Conservation (phyloP, 2,888 invertebrate genomes). For the Sarcophaga caerulescens region DNA sequence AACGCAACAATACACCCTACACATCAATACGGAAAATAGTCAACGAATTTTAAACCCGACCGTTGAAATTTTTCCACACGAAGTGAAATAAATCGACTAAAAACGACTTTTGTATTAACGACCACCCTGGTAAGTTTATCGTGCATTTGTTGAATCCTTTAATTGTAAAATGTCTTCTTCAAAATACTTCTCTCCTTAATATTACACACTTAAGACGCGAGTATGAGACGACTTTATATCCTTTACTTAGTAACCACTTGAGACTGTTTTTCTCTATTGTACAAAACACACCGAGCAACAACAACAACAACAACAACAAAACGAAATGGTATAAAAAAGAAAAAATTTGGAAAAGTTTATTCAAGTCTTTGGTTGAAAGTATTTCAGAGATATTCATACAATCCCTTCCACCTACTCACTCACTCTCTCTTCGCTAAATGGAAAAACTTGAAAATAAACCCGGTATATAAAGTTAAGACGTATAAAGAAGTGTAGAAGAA, state of each 20-base stretch:
- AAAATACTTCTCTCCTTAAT: neutral
- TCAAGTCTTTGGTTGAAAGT: neutral
- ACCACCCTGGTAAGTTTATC: constrained; percentile 11
- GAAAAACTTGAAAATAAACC: too few species aligned
- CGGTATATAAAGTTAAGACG: too few species aligned
- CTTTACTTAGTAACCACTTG: constrained; percentile 75
- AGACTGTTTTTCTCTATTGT: constrained; percentile 69
- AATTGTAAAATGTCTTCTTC: constrained; percentile 32
- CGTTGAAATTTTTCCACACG: too few species aligned
- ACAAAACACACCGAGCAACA: constrained; percentile 38
- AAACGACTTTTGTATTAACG: neutral
- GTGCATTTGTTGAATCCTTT: constrained; percentile 3
- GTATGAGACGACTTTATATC: constrained; percentile 54
- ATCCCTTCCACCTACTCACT: neutral
- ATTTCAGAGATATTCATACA: neutral
- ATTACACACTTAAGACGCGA: constrained; percentile 25
- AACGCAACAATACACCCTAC: too few species aligned
- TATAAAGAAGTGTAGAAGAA: too few species aligned
- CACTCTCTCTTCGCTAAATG: neutral
- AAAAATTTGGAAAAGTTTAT: constrained; percentile 26
- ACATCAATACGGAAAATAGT: too few species aligned
- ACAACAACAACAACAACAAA: neutral
- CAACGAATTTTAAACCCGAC: fast-evolving
- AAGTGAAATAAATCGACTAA: too few species aligned
- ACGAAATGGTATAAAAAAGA: neutral